Base-by-base conservation (phyloP, 2,797 vertebrate species). In the Paratrypauchen microcephalus region DNA sequence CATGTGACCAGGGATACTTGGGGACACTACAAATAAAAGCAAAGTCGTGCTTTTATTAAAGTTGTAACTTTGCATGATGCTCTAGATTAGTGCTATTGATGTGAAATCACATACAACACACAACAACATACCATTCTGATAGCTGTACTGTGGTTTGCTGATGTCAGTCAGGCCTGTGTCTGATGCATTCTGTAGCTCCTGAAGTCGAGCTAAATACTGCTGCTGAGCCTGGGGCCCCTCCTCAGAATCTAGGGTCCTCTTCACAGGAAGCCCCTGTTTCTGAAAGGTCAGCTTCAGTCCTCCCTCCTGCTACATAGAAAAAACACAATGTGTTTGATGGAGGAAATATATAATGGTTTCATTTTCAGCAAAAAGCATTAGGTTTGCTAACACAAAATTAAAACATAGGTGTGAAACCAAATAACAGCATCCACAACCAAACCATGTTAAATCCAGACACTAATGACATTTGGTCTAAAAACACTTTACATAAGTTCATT, bases 281-380 rank as follows among this genome's bases (percentile, higher is more conserved):
- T 99, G 98, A 94, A 99, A 99, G 85, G 97, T 99, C 91, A 99
- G 88, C 91, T 99, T 99, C 86, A 99, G 94, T 85, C 97, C 95
- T 83, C 96, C 96, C 91, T 99, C 98, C 96, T 98, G 93, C 93
- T 95, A 75, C 81, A 90, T 50, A 84, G 28, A 60, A 24, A 66
- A 39, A 23, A 23, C 41, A 21, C 26, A 11, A 39, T 61, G n/a
- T 41, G n/a, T n/a, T 61, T 39, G 30, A 61, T 21, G 8, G 9
- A 15, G 39, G 7, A 7, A 12, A 19, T 2, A 61, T 41, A 32
- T 4, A 19, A n/a, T 45, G 4, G 41, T 13, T 3, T 45, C 13
- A 45, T 45, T 45, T 45, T 45, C n/a, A 23, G 48, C 50, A 54
- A 56, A 26, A 6, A 26, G 12, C 5, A 24, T 26, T 28, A 57